Evolutionary conservation across 2,888 invertebrate genomes (phyloP).

Genomic region (Spodoptera exigua): DNA sequence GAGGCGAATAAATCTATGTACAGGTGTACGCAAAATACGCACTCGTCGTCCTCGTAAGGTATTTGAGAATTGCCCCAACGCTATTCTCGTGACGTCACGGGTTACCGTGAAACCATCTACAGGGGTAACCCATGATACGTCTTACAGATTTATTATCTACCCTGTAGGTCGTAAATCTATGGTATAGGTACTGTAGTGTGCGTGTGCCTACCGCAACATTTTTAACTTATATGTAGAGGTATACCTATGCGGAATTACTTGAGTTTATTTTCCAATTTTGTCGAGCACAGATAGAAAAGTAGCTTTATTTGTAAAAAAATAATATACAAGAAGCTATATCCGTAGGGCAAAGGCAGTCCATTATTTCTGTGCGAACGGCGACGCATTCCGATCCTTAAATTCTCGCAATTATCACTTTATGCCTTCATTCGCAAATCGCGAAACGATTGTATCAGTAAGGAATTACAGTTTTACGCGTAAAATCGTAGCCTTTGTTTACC

Average conservation of each 20-base stretch:
- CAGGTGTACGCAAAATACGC: no score
- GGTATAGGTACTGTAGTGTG: neutral
- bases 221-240: no score
- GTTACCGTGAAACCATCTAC: conserved; percentile 22
- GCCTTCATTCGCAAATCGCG: conserved; percentile 29
- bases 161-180: conserved; percentile 29
- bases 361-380: conserved; percentile 20
- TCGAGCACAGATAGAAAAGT: neutral
- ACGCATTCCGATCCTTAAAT: conserved; percentile 45
- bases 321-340: conserved; percentile 1
- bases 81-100: conserved; percentile 10
- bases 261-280: neutral
- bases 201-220: neutral
- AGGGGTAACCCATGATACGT: conserved; percentile 39
- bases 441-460: conserved; percentile 22
- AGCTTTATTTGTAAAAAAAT: conserved; percentile 9
- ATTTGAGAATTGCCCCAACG: no score
- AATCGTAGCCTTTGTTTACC: conserved; percentile 34
- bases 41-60: no score
- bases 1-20: no score
- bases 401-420: conserved; percentile 42
- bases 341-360: conserved; percentile 11
- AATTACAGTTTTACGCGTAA: conserved; percentile 28
- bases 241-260: no score
- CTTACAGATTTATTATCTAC: conserved; percentile 41